Evolutionary conservation across 2,797 vertebrate genomes (phyloP).

Genomic region (Leptodactylus fallax): DNA sequence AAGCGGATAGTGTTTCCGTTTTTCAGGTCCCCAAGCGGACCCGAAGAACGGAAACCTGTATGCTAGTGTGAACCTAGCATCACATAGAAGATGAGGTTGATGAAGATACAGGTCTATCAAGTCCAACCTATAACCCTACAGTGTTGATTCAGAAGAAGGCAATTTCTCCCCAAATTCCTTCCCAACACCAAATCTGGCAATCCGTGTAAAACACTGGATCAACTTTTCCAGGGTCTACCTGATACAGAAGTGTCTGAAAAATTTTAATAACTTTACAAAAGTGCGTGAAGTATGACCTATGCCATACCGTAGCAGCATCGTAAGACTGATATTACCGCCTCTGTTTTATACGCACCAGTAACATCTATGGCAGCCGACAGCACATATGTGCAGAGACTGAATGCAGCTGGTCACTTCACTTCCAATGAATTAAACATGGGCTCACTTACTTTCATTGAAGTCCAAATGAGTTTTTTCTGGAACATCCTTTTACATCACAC

Average conservation of each 20-base stretch:
- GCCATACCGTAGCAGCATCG: background rate
- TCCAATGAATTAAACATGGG: slow-evolving; percentile 24
- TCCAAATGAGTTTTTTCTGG: slow-evolving; percentile 3
- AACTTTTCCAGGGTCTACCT: too few species aligned
- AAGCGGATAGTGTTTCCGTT: too few species aligned
- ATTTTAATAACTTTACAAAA: background rate
- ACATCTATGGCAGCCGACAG: background rate
- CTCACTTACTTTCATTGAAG: background rate
- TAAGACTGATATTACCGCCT: background rate
- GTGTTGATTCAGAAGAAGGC: too few species aligned
- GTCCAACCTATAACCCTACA: too few species aligned
- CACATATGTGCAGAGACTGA: slow-evolving; percentile 13
- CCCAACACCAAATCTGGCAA: too few species aligned
- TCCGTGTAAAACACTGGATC: too few species aligned
- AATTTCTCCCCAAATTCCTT: too few species aligned
- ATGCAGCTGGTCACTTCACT: slow-evolving; percentile 20
- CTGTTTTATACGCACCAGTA: background rate
- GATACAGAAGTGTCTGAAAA: background rate
- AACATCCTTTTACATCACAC: slow-evolving; percentile 22
- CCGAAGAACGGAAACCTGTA: too few species aligned
- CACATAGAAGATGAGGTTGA: too few species aligned
- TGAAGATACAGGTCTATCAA: too few species aligned
- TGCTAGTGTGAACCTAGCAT: too few species aligned
- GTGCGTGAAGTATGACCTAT: background rate
- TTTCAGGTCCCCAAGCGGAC: too few species aligned